These are phyloP conservation scores for Drosophila obscura DNA, from an alignment of 1,140 invertebrate genomes.

Conservation along the genomic window DNA sequence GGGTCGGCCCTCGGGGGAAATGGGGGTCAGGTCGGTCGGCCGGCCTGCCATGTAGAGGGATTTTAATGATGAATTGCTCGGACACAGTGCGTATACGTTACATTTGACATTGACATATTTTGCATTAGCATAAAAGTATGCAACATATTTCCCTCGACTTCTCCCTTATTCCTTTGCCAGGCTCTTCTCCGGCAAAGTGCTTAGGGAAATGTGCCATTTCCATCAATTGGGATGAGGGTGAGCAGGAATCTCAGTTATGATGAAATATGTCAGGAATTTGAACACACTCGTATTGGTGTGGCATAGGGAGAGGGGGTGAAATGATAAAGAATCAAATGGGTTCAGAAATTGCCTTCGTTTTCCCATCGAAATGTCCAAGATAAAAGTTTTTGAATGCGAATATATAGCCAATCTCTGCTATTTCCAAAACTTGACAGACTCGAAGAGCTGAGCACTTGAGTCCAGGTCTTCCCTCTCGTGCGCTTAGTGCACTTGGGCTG, in stretches of 20 bases:
- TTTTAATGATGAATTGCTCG: conserved; percentile 77
- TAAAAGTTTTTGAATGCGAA: conserved; percentile 24
- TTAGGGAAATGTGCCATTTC: conserved; percentile 29
- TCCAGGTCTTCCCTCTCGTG: neutral
- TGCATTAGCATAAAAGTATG: conserved; percentile 73
- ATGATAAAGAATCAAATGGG: conserved; percentile 4
- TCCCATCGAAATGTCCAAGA: neutral
- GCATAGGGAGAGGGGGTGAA: neutral
- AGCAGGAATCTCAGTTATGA: conserved; percentile 46
- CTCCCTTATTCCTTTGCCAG: conserved; percentile 21
- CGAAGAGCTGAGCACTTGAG: no score
- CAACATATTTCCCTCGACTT: conserved; percentile 57
- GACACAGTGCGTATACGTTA: conserved; percentile 56
- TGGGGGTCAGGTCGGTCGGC: conserved; percentile 23
- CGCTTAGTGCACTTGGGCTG: conserved; percentile 11
- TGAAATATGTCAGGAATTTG: conserved; percentile 53
- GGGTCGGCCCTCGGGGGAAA: conserved; percentile 24
- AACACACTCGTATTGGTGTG: conserved; percentile 3
- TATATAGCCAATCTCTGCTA: conserved; percentile 19
- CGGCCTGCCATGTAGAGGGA: conserved; percentile 28
- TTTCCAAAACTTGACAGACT: conserved; percentile 12
- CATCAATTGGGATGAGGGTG: neutral
- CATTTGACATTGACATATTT: conserved; percentile 79
- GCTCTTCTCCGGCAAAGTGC: conserved; percentile 17
- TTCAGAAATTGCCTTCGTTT: conserved; percentile 3